Conservation (phyloP, 2,888 invertebrate species). For the Caenorhabditis wallacei region DNA sequence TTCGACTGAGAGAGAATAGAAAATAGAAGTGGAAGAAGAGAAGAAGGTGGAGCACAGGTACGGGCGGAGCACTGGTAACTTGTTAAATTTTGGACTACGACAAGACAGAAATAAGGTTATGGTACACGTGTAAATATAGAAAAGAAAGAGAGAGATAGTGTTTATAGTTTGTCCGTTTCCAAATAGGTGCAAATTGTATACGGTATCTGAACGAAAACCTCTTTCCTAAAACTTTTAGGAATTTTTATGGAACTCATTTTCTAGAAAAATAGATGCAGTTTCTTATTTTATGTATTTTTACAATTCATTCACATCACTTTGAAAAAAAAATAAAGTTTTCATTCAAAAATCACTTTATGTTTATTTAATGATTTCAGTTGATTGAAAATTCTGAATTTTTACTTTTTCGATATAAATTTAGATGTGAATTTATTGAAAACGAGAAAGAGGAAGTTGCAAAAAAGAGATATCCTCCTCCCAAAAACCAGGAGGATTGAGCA, state of each 20-base stretch:
- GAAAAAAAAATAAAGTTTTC: too few relatives aligned
- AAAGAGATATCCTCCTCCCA: neutral
- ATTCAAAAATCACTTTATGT: too few relatives aligned
- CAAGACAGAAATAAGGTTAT: conserved; percentile 26
- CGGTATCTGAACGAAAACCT: neutral
- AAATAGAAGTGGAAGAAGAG: conserved; percentile 23
- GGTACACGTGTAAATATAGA: conserved; percentile 24
- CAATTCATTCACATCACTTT: too few relatives aligned
- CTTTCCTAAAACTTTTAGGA: too few relatives aligned
- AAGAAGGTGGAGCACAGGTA: conserved; percentile 27
- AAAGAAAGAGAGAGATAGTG: too few relatives aligned
- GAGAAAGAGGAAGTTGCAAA: neutral
- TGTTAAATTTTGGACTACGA: conserved; percentile 50
- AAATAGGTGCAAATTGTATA: neutral
- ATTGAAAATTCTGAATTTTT: too few relatives aligned
- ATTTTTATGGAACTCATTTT: too few relatives aligned
- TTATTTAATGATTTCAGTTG: too few relatives aligned
- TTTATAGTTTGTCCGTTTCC: conserved; percentile 18
- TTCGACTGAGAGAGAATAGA: conserved; percentile 16
- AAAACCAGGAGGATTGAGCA: conserved; percentile 42
- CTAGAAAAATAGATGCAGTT: too few relatives aligned
- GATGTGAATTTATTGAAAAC: neutral
- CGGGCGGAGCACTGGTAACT: conserved; percentile 51
- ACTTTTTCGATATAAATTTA: too few relatives aligned
- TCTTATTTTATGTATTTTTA: too few relatives aligned